Base-by-base conservation (phyloP, 2,113 vertebrate species). In the Myodes glareolus region DNA sequence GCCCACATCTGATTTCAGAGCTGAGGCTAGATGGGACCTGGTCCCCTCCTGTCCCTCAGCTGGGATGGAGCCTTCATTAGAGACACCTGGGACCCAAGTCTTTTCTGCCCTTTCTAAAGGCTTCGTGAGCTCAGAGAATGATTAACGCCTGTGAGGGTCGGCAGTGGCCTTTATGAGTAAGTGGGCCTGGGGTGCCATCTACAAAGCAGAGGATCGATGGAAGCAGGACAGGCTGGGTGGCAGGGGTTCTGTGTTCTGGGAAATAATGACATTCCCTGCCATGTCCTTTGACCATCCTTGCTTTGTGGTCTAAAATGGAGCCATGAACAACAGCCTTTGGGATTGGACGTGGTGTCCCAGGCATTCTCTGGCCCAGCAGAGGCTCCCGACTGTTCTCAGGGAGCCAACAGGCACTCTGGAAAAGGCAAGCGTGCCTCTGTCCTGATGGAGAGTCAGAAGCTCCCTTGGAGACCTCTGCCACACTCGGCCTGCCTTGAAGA, bases 21-120 rank as follows among this genome's bases (percentile, higher is more conserved):
- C 0, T 27, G 45, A 55, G 10, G 75, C 92, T 81, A n/a, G 65
- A 33, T 55, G 21, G 80, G 85, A 63, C 72, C 77, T n/a, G 61
- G 7, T 7, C 25, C 88, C 90, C 67, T 63, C 61, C 5, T 85
- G 45, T 39, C 75, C 90, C 73, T 52, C 39, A 42, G 21, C 9
- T 0, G 0, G 36, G 27, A 91, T 68, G 31, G 1, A n/a, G 88
- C 85, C 95, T 93, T 97, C 97, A 90, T 97, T 97, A 97, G 91
- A 84, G 77, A 93, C 58, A 73, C n/a, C 39, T 25, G 87, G 21
- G 25, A 89, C 81, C 72, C 39, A 87, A 94, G 94, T 47, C 73
- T 72, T 90, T 55, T 63, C 85, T 88, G n/a, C 58, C 92, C 70
- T 84, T 95, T 95, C 85, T 95, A 87, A 91, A 96, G 92, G 52